A percentile compares a stretch with the other conserved stretches of the same genome.
Evolutionary conservation across 1,140 invertebrate genomes (phyloP).

Genomic region (Magallana gigas): DNA sequence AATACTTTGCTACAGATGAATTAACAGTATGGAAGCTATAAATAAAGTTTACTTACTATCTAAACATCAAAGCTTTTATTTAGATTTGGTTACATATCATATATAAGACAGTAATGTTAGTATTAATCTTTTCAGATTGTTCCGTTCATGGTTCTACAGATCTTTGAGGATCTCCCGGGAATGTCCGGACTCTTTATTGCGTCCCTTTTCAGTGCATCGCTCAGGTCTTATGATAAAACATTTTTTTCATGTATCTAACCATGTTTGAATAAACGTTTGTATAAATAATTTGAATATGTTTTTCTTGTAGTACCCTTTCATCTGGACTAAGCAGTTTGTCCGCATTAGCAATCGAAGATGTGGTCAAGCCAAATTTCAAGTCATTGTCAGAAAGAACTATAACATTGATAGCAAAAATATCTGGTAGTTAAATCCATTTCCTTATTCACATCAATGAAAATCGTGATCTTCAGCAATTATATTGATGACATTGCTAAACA

Average conservation of each 20-base stretch:
- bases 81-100: too few species aligned
- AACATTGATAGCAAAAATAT: conserved; percentile 66
- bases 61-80: too few species aligned
- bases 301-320: conserved; percentile 67
- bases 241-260: too few species aligned
- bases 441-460: too few species aligned
- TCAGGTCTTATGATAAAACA: conserved; percentile 40
- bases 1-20: too few species aligned
- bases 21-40: too few species aligned
- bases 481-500: background rate
- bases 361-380: conserved; percentile 76
- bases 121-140: conserved; percentile 67
- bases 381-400: conserved; percentile 62
- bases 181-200: conserved; percentile 58
- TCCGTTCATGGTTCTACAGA: conserved; percentile 50
- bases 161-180: conserved; percentile 52
- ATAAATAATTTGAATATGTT: background rate
- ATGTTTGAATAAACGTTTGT: too few species aligned
- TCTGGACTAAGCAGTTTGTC: conserved; percentile 92
- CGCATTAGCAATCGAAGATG: conserved; percentile 93
- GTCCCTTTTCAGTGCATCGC: conserved; percentile 56
- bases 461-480: too few species aligned
- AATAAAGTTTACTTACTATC: too few species aligned
- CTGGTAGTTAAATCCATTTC: conserved; percentile 46
- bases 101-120: too few species aligned